Evolutionary conservation across 2,888 invertebrate genomes (phyloP).

Genomic region (Tenthredo notha): DNA sequence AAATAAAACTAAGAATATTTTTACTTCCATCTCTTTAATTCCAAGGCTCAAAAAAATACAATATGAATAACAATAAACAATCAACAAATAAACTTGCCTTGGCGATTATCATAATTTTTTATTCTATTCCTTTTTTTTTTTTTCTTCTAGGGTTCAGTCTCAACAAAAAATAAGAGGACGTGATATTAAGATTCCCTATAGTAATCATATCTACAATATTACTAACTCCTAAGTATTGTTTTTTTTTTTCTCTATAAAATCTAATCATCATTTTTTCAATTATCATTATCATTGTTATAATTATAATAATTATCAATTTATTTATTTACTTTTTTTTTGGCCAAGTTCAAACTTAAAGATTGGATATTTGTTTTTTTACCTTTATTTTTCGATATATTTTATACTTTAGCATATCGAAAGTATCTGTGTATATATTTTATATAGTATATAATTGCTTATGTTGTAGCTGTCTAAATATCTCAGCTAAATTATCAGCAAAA

Average conservation of each 20-base stretch:
- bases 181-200: constrained; percentile 31
- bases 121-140: background rate
- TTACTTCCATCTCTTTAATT: background rate
- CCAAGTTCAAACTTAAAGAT: constrained; percentile 11
- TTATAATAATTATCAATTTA: background rate
- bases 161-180: constrained; percentile 32
- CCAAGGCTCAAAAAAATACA: background rate
- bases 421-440: constrained; percentile 2
- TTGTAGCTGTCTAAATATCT: constrained; percentile 33
- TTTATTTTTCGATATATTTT: background rate
- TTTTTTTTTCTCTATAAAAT: constrained; percentile 17
- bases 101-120: background rate
- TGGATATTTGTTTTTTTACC: background rate
- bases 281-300: background rate
- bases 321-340: background rate
- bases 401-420: constrained; percentile 21
- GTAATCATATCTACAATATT: constrained; percentile 17
- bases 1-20: background rate
- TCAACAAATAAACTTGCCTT: background rate
- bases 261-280: constrained; percentile 18
- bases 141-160: constrained; percentile 36
- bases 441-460: constrained; percentile 41
- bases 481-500: constrained; percentile 17
- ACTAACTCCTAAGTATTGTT: background rate
- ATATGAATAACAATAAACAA: background rate